phyloP scores from a whole-genome alignment of 2,797 vertebrate genomes.

The Sarcophilus harrisii region DNA sequence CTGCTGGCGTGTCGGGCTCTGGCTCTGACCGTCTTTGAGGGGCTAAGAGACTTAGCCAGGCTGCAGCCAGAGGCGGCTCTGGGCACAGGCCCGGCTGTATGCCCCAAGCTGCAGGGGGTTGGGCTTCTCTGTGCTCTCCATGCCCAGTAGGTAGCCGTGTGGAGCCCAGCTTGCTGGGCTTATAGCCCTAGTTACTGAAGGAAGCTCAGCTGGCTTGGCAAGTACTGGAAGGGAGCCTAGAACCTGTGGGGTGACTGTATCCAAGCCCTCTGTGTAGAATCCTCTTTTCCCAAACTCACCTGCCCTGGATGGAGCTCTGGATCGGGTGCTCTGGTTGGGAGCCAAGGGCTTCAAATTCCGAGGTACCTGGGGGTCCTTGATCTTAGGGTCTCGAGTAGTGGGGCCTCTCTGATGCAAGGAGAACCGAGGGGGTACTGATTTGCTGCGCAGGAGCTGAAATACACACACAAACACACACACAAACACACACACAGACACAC shows the following conservation, averaged over 20 bases:
- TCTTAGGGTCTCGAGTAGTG: neutral
- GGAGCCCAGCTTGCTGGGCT: neutral
- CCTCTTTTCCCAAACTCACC: neutral
- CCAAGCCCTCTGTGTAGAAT: neutral
- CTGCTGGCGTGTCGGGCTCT: neutral
- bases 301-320: neutral
- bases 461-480: fast-evolving
- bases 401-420: neutral
- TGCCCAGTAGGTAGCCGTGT: neutral
- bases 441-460: neutral
- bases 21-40: neutral
- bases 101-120: neutral
- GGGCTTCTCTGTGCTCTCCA: neutral
- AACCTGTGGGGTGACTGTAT: neutral
- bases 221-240: neutral
- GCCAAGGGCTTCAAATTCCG: neutral
- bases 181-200: neutral
- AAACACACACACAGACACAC: no score
- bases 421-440: neutral
- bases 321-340: neutral
- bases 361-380: neutral
- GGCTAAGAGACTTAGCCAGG: neutral
- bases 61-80: neutral
- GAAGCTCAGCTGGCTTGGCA: neutral
- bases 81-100: neutral